A percentile compares a stretch with the other conserved stretches of the same genome.
Conservation (phyloP, 2,113 vertebrate genomes). For the Syngnathoides biaculeatus region DNA sequence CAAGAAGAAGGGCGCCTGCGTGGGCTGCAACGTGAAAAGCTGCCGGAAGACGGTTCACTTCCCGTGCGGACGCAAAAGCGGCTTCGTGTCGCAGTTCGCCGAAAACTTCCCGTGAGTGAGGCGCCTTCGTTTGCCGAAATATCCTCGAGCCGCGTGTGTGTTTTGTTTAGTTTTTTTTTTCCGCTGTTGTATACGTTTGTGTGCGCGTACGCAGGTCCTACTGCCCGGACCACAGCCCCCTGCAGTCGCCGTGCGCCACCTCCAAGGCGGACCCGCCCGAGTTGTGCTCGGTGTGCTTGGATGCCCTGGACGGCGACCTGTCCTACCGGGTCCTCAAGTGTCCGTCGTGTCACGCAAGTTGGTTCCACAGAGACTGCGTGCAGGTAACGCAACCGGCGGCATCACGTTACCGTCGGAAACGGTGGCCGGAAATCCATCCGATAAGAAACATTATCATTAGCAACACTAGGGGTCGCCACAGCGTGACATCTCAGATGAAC, state of each 20-base stretch:
- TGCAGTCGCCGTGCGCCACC: conserved; percentile 67
- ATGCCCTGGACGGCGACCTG: conserved; percentile 79
- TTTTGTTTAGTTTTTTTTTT: no score
- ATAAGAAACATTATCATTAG: no score
- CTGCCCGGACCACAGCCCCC: conserved; percentile 84
- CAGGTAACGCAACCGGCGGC: conserved; percentile 83
- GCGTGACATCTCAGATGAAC: no score
- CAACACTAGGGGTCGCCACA: no score
- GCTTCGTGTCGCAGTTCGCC: conserved; percentile 89
- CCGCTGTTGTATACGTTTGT: no score
- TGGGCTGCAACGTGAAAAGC: conserved; percentile 82
- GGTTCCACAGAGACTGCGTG: conserved; percentile 94
- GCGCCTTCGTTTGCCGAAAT: no score
- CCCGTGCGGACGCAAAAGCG: conserved; percentile 81
- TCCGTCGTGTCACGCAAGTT: conserved; percentile 89
- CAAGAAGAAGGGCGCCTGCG: conserved; percentile 85
- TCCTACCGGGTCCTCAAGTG: conserved; percentile 80
- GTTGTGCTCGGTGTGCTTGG: conserved; percentile 90
- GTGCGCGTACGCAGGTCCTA: conserved; percentile 76
- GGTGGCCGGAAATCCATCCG: no score
- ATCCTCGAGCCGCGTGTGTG: no score
- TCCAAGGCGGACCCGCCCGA: conserved; percentile 70
- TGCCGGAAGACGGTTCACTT: conserved; percentile 89
- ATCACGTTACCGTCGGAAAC: no score
- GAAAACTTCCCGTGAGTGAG: conserved; percentile 84